Conservation (phyloP, 2,888 invertebrate species). For the Lepetodrilus schrolli region DNA sequence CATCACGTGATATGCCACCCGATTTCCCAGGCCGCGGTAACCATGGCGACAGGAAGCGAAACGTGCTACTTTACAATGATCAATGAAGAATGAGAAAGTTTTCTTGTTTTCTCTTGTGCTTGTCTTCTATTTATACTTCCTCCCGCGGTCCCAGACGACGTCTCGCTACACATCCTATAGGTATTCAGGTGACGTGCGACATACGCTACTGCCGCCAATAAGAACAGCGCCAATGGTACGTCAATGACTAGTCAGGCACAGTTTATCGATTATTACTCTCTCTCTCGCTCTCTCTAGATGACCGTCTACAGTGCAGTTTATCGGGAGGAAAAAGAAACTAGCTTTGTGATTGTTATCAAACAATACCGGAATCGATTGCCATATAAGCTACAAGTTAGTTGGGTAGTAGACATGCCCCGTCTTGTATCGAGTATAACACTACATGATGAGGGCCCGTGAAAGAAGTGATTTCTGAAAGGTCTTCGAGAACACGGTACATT, state of each 20-base stretch:
- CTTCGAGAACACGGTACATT: no score
- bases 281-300: neutral
- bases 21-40: neutral
- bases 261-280: neutral
- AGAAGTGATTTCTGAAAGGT: no score
- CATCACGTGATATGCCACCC: neutral
- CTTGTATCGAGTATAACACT: no score
- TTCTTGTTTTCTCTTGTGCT: constrained; percentile 7
- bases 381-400: neutral
- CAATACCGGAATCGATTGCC: neutral
- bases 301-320: neutral
- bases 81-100: neutral
- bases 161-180: neutral
- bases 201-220: neutral
- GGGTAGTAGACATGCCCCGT: neutral
- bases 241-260: neutral
- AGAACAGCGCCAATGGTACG: neutral
- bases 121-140: neutral
- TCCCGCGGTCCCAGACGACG: neutral
- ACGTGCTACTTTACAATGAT: neutral
- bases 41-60: neutral
- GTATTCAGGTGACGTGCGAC: neutral
- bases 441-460: no score
- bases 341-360: neutral
- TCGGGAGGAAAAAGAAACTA: neutral